Base-by-base conservation (phyloP, 1,140 invertebrate genomes). In the Drosophila pseudoobscura region DNA sequence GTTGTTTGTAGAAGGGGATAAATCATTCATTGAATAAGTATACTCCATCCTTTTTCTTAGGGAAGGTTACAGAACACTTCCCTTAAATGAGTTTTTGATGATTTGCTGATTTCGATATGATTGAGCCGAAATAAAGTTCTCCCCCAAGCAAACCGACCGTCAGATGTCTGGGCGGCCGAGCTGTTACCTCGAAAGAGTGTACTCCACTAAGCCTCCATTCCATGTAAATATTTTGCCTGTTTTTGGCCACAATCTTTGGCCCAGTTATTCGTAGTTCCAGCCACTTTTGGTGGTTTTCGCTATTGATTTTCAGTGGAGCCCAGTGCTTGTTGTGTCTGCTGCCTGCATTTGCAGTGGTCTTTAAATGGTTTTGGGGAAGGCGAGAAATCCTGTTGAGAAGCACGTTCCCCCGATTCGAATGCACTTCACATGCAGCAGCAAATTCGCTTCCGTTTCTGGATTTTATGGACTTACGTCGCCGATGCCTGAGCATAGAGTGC, bases 51-150 rank as follows among this genome's bases (percentile, higher is more conserved):
- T 47, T 15, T 11, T 35, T 35, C 3, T 8, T 31, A 9, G 29
- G 2, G 2, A 35, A 35, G 6, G 31, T 35, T 11, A 35, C 31
- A 11, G 31, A 35, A 35, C 7, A 3, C 73, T 73, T 73, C 64
- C 22, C 59, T 60, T 54, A 80, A 85, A 85, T 49, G 82, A 87
- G 64, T 64, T 82, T 87, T 85, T 87, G 70, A 85, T 87, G 65
- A 59, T 64, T 62, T 64, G 29, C 53, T 87, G 83, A 85, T 88
- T 82, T 50, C 63, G 44, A 60, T 85, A 87, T 87, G 83, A 85
- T 85, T 75, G 50, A 35, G 2, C 51, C 6, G 17, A 46, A 39
- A 41, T 17, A 68, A 68, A 75, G 74, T 71, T 65, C 58, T 45
- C 52, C 31, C 43, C 47, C 57, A 26, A 60, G 5, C 22, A 41